These are phyloP conservation scores for Maniola jurtina DNA, from an alignment of 1,140 invertebrate genomes.

Conservation along the genomic window DNA sequence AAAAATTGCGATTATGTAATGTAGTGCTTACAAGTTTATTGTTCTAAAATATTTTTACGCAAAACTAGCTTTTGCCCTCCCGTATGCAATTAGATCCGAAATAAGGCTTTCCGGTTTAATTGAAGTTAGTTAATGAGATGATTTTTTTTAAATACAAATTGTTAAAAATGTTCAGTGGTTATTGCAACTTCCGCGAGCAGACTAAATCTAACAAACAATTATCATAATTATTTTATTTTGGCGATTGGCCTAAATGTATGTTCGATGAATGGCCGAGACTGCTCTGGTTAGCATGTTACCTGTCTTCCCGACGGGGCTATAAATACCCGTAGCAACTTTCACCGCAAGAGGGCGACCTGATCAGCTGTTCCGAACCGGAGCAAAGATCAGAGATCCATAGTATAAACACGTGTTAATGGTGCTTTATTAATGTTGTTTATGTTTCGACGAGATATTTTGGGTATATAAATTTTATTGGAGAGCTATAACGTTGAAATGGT, in stretches of 20 bases:
- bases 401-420: slow-evolving; percentile 40
- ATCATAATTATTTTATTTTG: no score
- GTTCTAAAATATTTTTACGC: no score
- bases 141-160: no score
- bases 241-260: not conserved
- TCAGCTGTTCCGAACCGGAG: slow-evolving; percentile 49
- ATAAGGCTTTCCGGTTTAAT: no score
- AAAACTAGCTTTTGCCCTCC: no score
- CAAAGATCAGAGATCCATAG: slow-evolving; percentile 36
- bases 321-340: slow-evolving; percentile 59
- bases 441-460: slow-evolving; percentile 1
- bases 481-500: not conserved
- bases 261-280: not conserved
- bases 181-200: no score
- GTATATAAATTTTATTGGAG: slow-evolving; percentile 11
- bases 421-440: slow-evolving; percentile 26
- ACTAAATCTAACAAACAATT: no score
- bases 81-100: no score
- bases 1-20: no score
- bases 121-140: no score
- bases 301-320: slow-evolving; percentile 45
- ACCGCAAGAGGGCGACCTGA: slow-evolving; percentile 47
- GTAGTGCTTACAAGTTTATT: no score
- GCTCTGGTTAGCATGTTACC: slow-evolving; percentile 10
- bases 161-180: no score